Percentiles rank a stretch among this genome's conserved stretches.
Evolutionary conservation across 2,113 vertebrate genomes (phyloP).

Genomic region (Sialia sialis): DNA sequence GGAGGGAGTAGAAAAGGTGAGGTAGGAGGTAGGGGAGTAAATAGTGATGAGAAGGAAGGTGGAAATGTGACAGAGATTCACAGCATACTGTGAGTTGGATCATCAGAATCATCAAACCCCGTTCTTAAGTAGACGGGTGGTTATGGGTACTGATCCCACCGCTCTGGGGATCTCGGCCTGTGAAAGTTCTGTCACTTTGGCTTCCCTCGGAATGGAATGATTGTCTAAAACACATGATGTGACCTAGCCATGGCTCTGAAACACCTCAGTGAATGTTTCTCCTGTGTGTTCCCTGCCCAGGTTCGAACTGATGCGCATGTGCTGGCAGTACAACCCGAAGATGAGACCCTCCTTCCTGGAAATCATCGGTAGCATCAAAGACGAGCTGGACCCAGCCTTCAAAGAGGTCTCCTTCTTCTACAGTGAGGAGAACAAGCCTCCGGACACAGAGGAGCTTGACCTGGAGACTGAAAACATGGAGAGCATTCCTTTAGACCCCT

Average conservation of each 20-base stretch:
- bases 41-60: neutral
- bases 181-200: neutral
- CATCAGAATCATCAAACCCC: neutral
- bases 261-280: neutral
- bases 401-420: constrained; percentile 96
- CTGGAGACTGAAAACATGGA: constrained; percentile 96
- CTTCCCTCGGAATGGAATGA: accelerated
- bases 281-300: constrained; percentile 61
- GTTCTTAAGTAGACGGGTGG: accelerated
- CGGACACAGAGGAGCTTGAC: constrained; percentile 91
- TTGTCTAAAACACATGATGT: accelerated
- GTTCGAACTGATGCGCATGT: constrained; percentile 97
- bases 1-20: neutral
- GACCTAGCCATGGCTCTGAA: neutral
- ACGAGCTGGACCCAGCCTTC: constrained; percentile 90
- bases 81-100: neutral
- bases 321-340: constrained; percentile 98
- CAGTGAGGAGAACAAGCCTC: constrained; percentile 97
- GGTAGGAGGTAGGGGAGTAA: neutral
- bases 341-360: constrained; percentile 97
- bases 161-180: neutral
- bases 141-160: neutral
- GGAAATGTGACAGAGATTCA: neutral
- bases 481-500: constrained; percentile 94
- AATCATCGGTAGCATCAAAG: constrained; percentile 94